A percentile compares a stretch with the other conserved stretches of the same genome.
Conservation (phyloP, 2,888 invertebrate species). For the Aphrophora alni region DNA sequence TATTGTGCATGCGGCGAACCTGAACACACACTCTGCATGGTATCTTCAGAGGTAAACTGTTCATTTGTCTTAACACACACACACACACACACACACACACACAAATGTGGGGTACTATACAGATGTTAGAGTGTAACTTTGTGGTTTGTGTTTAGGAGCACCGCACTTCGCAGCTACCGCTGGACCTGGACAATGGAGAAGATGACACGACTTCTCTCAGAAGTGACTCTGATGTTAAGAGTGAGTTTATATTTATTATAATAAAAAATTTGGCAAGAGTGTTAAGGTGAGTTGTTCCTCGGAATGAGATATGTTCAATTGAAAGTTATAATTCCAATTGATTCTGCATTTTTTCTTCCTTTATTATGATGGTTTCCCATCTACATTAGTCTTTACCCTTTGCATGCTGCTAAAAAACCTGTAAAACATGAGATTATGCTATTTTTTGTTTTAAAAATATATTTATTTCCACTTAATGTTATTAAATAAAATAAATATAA, state of each 20-base stretch:
- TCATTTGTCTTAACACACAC: not conserved
- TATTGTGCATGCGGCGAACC: constrained; percentile 34
- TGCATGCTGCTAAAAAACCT: too few species aligned
- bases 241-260: constrained; percentile 63
- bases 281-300: constrained; percentile 37
- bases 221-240: constrained; percentile 83
- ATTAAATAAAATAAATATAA: too few species aligned
- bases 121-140: constrained; percentile 13
- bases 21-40: constrained; percentile 32
- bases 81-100: not conserved
- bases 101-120: too few species aligned
- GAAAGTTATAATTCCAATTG: not conserved
- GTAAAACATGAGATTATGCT: too few species aligned
- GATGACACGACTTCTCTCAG: constrained; percentile 87
- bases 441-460: too few species aligned
- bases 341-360: not conserved
- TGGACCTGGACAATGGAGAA: constrained; percentile 78
- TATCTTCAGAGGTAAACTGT: constrained; percentile 20
- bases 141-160: constrained; percentile 72
- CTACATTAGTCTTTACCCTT: too few species aligned
- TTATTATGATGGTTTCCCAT: too few species aligned
- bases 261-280: constrained; percentile 56
- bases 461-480: too few species aligned
- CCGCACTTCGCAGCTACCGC: constrained; percentile 86
- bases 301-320: too few species aligned